phyloP scores from a whole-genome alignment of 2,113 vertebrate species.

The Leuciscus idus region DNA sequence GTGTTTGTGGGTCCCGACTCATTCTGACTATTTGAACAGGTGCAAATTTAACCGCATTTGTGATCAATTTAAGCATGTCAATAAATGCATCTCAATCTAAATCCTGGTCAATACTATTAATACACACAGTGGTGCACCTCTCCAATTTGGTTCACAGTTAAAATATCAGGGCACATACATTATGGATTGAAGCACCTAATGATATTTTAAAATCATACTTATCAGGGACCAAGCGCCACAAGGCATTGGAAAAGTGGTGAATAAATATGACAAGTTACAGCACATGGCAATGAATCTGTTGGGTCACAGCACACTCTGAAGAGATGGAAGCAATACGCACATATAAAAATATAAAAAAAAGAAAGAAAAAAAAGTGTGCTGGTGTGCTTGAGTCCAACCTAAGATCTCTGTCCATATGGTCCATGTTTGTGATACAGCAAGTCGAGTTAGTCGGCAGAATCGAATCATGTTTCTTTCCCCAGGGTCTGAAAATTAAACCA shows the following conservation, averaged over 20 bases:
- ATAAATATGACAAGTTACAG: slow-evolving; percentile 39
- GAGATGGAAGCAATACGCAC: slow-evolving; percentile 65
- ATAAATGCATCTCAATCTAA: slow-evolving; percentile 21
- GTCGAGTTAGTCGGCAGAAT: slow-evolving; percentile 40
- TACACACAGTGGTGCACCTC: slow-evolving; percentile 13
- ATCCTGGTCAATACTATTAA: slow-evolving; percentile 22
- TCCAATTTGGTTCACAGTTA: slow-evolving; percentile 30
- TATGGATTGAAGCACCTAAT: slow-evolving; percentile 1
- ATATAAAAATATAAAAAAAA: slow-evolving; percentile 62
- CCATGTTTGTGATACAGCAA: slow-evolving; percentile 54
- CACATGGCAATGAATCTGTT: slow-evolving; percentile 29
- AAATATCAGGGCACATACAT: slow-evolving; percentile 25
- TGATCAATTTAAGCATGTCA: slow-evolving; percentile 7
- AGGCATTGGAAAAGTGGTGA: slow-evolving; percentile 1
- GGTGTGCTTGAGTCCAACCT: slow-evolving; percentile 67
- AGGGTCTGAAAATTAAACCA: slow-evolving; percentile 41
- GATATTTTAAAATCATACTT: not conserved
- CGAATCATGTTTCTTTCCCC: slow-evolving; percentile 39
- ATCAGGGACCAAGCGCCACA: not conserved
- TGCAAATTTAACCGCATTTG: slow-evolving; percentile 14
- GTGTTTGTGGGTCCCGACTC: slow-evolving; percentile 16
- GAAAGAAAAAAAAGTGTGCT: slow-evolving; percentile 63
- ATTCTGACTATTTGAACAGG: slow-evolving; percentile 17
- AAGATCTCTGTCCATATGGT: slow-evolving; percentile 51
- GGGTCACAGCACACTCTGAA: slow-evolving; percentile 43